These are phyloP conservation scores for Callinectes sapidus DNA, from an alignment of 2,888 invertebrate genomes.

Conservation along the genomic window DNA sequence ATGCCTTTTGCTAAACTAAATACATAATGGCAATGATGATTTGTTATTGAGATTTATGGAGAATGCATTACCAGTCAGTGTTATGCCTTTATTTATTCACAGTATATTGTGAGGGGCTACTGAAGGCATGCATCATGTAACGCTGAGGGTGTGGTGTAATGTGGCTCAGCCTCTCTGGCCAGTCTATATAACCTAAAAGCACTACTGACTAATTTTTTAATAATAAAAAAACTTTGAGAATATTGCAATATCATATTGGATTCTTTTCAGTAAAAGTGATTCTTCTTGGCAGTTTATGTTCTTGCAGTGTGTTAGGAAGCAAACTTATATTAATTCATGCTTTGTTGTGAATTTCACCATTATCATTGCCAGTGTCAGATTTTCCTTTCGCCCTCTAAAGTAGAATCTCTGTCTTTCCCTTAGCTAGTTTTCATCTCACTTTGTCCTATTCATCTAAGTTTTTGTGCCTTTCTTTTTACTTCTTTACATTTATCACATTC, in stretches of 20 bases:
- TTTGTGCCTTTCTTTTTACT: not conserved
- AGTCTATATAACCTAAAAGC: not conserved
- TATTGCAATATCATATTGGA: not conserved
- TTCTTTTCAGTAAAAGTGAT: slow-evolving; percentile 21
- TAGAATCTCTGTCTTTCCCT: not conserved
- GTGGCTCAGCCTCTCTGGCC: not conserved
- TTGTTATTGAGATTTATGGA: not conserved
- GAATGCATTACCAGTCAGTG: not conserved
- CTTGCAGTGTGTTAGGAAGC: not conserved
- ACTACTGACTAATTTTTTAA: not conserved
- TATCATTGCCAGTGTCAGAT: slow-evolving; percentile 1
- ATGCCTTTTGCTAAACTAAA: not conserved
- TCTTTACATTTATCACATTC: not conserved
- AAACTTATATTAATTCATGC: slow-evolving; percentile 23
- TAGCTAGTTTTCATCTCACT: not conserved
- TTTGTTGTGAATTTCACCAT: not conserved
- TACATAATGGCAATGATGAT: slow-evolving; percentile 15
- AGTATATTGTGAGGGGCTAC: not conserved
- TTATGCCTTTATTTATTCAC: not conserved
- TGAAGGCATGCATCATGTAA: not conserved
- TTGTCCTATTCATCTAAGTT: not conserved
- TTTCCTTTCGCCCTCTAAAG: not conserved
- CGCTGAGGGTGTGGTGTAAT: not conserved
- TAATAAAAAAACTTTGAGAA: not conserved
- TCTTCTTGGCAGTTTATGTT: slow-evolving; percentile 3